Conservation (phyloP, 2,797 vertebrate genomes). For the Rhabdomys pumilio region DNA sequence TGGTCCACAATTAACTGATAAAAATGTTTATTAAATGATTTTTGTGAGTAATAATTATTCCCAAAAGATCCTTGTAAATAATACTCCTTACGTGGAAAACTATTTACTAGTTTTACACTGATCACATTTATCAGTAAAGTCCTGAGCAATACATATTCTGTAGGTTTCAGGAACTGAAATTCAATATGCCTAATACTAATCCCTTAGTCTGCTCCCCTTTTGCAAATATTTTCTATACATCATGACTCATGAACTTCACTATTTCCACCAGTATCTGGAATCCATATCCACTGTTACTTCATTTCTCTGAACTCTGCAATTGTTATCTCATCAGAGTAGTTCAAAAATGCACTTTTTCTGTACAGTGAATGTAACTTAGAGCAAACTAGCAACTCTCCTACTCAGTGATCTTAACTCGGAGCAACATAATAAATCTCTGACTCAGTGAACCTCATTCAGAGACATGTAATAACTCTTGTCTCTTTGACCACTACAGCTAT, state of each 20-base stretch:
- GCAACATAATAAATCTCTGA: neutral
- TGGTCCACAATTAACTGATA: neutral
- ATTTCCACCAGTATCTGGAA: neutral
- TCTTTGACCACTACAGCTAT: neutral
- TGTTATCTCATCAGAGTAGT: neutral
- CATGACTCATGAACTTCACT: neutral
- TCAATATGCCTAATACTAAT: neutral
- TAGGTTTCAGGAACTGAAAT: conserved; percentile 8
- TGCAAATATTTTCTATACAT: neutral
- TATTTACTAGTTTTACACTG: neutral
- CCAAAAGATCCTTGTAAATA: neutral
- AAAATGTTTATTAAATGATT: neutral
- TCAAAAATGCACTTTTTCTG: neutral
- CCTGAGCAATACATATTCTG: neutral
- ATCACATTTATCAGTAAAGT: neutral
- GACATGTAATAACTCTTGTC: neutral
- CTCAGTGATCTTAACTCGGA: neutral
- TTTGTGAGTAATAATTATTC: neutral
- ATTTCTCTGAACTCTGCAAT: neutral
- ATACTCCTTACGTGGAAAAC: neutral
- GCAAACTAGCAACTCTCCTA: neutral
- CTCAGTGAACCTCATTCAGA: neutral
- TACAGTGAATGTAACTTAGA: neutral
- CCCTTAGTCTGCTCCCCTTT: neutral
- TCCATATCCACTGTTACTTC: neutral